Percentiles rank a stretch among this genome's conserved stretches.
phyloP scores from a whole-genome alignment of 1,140 invertebrate genomes.

The Portunus trituberculatus region DNA sequence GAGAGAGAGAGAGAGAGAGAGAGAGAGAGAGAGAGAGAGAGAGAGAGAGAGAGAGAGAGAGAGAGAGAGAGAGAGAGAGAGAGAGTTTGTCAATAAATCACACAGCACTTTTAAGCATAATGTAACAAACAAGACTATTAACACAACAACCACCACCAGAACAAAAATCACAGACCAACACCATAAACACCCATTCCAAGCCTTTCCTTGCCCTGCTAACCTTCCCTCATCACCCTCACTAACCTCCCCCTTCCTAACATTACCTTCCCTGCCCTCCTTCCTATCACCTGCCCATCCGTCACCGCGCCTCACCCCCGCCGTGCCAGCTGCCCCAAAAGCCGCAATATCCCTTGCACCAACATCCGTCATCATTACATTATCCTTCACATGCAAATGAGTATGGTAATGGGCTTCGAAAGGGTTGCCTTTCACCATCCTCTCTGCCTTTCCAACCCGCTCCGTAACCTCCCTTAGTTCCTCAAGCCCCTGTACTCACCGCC shows the following conservation, averaged over 20 bases:
- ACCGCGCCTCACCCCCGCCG: neutral
- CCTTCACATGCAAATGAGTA: slow-evolving; percentile 44
- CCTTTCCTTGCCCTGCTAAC: neutral
- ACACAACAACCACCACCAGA: neutral
- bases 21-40: too few relatives aligned
- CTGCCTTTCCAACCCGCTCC: too few relatives aligned
- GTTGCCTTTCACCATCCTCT: too few relatives aligned
- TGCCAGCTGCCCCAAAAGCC: neutral
- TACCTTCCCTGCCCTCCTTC: neutral
- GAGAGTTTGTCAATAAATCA: too few relatives aligned
- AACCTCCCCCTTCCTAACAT: neutral
- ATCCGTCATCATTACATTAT: slow-evolving; percentile 39
- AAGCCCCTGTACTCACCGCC: too few relatives aligned
- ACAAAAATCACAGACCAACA: neutral
- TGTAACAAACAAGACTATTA: too few relatives aligned
- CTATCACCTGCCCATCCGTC: neutral
- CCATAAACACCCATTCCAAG: neutral
- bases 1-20: too few relatives aligned
- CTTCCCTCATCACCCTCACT: slow-evolving; percentile 17
- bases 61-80: too few relatives aligned
- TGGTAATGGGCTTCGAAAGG: neutral
- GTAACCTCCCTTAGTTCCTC: too few relatives aligned
- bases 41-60: too few relatives aligned
- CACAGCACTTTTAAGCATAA: too few relatives aligned
- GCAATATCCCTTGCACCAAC: neutral